Percentiles rank a stretch among this genome's conserved stretches.
Conservation (phyloP, 2,797 vertebrate genomes). For the Spondyliosoma cantharus region DNA sequence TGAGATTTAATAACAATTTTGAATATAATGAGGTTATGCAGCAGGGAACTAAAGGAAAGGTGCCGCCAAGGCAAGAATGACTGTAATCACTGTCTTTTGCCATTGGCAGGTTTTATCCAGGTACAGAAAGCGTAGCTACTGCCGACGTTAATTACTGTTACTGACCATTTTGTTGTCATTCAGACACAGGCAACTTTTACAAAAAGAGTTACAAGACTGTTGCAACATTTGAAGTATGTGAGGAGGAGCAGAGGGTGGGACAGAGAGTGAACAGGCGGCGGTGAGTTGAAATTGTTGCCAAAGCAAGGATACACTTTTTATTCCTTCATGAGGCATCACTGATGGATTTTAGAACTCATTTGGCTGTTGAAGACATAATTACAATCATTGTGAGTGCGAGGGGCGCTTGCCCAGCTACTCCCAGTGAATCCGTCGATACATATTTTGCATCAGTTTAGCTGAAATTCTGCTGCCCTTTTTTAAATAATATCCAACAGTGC, state of each 20-base stretch:
- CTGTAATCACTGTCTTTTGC: too few species aligned
- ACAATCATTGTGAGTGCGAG: neutral
- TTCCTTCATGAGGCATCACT: neutral
- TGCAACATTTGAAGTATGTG: neutral
- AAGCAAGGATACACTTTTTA: neutral
- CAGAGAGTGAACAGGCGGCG: neutral
- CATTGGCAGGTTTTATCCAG: too few species aligned
- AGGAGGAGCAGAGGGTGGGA: neutral
- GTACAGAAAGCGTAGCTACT: too few species aligned
- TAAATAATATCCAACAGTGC: neutral
- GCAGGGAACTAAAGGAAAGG: too few species aligned
- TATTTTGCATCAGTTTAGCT: neutral
- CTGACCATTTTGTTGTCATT: neutral
- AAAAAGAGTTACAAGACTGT: neutral
- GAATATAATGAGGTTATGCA: too few species aligned
- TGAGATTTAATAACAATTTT: too few species aligned
- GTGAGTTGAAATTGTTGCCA: neutral
- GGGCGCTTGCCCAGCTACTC: neutral
- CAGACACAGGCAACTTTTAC: neutral
- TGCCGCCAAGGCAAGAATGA: too few species aligned
- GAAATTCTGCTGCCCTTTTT: neutral
- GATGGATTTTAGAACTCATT: conserved; percentile 1
- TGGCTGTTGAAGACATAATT: neutral
- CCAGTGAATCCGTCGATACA: neutral
- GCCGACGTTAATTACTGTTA: too few species aligned